Base-by-base conservation (phyloP, 2,888 invertebrate species). In the Coelopa pilipes region DNA sequence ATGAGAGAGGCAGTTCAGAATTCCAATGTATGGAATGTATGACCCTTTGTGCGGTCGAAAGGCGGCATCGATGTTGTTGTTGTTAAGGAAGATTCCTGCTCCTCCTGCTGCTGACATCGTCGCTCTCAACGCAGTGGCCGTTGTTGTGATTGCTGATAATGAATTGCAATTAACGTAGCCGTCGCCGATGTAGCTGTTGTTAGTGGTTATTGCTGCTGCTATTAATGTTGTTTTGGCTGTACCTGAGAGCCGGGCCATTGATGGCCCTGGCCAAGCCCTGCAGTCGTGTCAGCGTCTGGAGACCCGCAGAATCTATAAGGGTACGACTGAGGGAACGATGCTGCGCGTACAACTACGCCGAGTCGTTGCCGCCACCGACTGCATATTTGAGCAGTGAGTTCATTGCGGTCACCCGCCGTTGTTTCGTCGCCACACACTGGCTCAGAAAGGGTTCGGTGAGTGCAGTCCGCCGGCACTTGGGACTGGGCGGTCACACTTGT, bases 371-470 rank as follows among this genome's bases (percentile, higher is more conserved):
- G 7, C 34, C 34, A 7, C 7, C 53, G 53, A 5, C 53, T 89
- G 88, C 79, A 87, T 85, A 79, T 90, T 90, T 79, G 89, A 89
- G 77, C 88, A 88, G 78, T 90, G 89, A 81, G 78, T 91, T 89
- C 88, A 93, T 89, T 76, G 92, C 91, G 76, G 90, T 88, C 78
- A 93, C 90, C 75, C 93, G 88, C 76, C 90, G 90, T 77, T 91
- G 90, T 72, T 92, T 93, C 76, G 91, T 91, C 17, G 90, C 88
- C 81, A 91, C 89, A 85, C 93, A 93, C 81, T 90, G 90, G 76
- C 88, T 88, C 85, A 92, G 89, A 84, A 93, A 91, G 79, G 92
- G 91, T 87, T 93, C 93, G 82, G 89, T 83, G 88, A 93, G 93
- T 91, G 90, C 79, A 91, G 89, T 79, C 88, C 76, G 79, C 80